These are phyloP conservation scores for Lophotis ruficrista DNA, from an alignment of 2,113 vertebrate species.

Conservation along the genomic window DNA sequence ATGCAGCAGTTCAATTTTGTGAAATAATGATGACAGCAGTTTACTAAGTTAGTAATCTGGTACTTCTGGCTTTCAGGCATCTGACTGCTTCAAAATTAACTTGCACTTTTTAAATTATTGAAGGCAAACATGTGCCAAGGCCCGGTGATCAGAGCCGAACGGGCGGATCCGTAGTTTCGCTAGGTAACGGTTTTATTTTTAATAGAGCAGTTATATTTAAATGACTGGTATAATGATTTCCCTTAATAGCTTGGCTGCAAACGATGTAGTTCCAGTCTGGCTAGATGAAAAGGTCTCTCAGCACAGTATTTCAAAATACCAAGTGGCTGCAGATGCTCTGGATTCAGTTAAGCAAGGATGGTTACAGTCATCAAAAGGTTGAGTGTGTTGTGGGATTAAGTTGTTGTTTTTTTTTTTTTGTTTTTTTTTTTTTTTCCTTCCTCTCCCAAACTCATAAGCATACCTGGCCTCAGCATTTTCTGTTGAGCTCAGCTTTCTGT, in stretches of 20 bases:
- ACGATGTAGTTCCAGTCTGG: background rate
- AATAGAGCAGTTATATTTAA: background rate
- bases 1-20: background rate
- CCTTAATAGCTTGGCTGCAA: background rate
- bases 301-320: background rate
- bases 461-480: background rate
- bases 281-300: background rate
- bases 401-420: no score
- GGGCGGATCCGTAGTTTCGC: background rate
- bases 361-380: background rate
- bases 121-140: background rate
- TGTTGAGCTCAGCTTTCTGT: background rate
- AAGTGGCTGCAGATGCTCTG: slow-evolving; percentile 18
- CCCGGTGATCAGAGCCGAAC: fast-evolving
- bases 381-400: background rate
- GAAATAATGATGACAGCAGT: background rate
- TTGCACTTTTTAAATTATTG: background rate
- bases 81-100: background rate
- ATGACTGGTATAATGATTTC: background rate
- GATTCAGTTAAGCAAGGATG: background rate
- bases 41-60: background rate
- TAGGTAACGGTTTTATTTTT: background rate
- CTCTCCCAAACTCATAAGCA: background rate
- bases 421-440: background rate
- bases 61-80: background rate